Conservation (phyloP, 2,888 invertebrate genomes). For the Nemoura dubitans region DNA sequence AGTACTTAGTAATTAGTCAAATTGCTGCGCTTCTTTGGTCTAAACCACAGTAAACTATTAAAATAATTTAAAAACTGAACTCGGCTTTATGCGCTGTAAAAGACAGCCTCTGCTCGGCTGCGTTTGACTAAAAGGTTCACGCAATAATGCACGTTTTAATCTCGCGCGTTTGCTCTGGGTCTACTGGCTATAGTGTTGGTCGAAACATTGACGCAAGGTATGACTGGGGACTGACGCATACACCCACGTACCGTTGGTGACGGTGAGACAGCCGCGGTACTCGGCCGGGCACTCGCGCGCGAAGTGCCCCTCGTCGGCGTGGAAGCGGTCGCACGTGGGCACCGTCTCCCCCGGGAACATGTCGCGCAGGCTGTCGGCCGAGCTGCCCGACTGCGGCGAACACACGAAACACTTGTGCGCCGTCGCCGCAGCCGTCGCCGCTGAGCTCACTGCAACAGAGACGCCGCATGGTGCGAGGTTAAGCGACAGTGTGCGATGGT, state of each 20-base stretch:
- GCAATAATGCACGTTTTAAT: too few relatives aligned
- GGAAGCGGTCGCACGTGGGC: conserved; percentile 46
- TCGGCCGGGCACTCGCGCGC: conserved; percentile 43
- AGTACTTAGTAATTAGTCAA: not conserved
- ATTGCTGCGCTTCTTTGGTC: too few relatives aligned
- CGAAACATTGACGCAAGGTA: too few relatives aligned
- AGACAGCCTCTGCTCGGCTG: too few relatives aligned
- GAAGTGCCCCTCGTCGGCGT: conserved; percentile 36
- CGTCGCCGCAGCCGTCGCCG: conserved; percentile 44
- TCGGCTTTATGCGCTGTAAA: too few relatives aligned
- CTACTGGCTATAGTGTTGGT: too few relatives aligned
- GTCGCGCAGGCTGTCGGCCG: conserved; percentile 20
- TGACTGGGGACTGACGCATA: too few relatives aligned
- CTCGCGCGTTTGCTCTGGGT: too few relatives aligned
- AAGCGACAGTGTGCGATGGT: too few relatives aligned
- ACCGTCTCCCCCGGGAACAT: conserved; percentile 43
- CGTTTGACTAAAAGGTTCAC: too few relatives aligned
- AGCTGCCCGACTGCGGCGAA: conserved; percentile 23
- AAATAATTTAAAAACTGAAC: too few relatives aligned
- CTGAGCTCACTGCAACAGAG: conserved; percentile 44
- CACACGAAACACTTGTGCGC: conserved; percentile 49
- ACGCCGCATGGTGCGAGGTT: not conserved
- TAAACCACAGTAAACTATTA: too few relatives aligned
- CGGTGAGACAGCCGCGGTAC: conserved; percentile 44
- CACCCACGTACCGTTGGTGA: conserved; percentile 40